These are phyloP conservation scores for Camelus dromedarius DNA, from an alignment of 2,113 vertebrate genomes.

Conservation along the genomic window DNA sequence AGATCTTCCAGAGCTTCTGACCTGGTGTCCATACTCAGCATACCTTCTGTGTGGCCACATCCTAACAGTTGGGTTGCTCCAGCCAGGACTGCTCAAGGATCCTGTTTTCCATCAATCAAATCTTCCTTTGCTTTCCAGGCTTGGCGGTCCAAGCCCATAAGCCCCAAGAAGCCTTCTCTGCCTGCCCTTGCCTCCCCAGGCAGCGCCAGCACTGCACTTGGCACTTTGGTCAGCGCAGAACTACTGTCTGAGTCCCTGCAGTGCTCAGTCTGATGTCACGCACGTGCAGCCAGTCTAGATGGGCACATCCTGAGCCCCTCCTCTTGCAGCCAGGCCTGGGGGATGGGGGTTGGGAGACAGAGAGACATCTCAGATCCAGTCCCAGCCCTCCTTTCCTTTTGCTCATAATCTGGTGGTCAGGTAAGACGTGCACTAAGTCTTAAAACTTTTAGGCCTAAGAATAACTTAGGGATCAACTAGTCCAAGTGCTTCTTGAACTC, in stretches of 20 bases:
- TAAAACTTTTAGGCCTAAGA: background rate
- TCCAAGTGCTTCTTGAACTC: background rate
- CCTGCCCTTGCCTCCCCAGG: background rate
- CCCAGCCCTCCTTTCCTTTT: background rate
- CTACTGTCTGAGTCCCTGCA: background rate
- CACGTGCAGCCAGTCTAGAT: background rate
- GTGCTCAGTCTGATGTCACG: background rate
- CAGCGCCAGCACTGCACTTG: background rate
- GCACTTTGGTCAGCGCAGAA: background rate
- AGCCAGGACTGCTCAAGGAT: background rate
- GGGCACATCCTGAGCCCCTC: background rate
- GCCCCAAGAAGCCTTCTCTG: background rate
- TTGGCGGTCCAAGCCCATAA: background rate
- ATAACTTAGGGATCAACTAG: background rate
- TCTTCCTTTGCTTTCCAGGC: background rate
- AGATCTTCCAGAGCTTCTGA: background rate
- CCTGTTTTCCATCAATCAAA: background rate
- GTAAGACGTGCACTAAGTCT: background rate
- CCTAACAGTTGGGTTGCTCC: background rate
- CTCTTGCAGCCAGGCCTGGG: background rate
- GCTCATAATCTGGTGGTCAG: background rate
- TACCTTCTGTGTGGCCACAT: background rate
- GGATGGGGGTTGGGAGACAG: background rate
- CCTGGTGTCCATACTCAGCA: background rate
- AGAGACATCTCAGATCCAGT: background rate